Evolutionary conservation across 2,888 invertebrate genomes (phyloP), one percentile per base, ranked within the genome.

Genomic region (Panopea generosa): DNA sequence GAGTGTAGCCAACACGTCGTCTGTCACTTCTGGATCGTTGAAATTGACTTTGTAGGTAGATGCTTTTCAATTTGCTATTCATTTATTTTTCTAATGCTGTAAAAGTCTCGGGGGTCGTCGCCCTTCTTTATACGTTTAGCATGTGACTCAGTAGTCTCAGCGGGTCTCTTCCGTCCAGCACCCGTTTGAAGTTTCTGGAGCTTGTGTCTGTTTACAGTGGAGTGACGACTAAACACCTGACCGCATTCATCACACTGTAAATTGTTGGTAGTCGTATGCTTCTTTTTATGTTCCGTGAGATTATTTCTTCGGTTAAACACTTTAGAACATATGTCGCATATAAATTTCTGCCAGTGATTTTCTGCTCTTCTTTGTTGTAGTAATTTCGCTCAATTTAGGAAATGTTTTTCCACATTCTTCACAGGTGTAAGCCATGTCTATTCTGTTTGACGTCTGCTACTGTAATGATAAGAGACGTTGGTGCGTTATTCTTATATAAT

Each of bases 311-410:
- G 56, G 11, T 40, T 59, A 52, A 71, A 71, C 38, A 14, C 2
- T 7, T 33, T 27, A 18, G 33, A 27, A 52, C 70, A 71, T 2
- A 22, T 9, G 1, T 56, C 57, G 27, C 63, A 71, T 0, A 20
- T n/a, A 40, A 22, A 63, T 16, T 50, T 61, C 26, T 16, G 20
- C 70, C 70, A 63, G 22, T 63, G 70, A 22, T 71, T 38, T 27
- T 49, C 50, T 22, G 50, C 56, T 1, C 70, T 33, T 22, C 18
- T 20, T 20, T 67, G 67, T 20, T 50, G 33, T 40, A 43, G 7
- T 3, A 71, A 40, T 22, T 22, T 49, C 49, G 40, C 63, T 71
- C 18, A 53, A 43, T 16, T 68, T 68, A 2, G 40, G n/a, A 26
- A 53, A 72, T 16, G 7, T 52, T 24, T n/a, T 29, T 16, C 45